Evolutionary conservation across 2,113 vertebrate species (phyloP), one percentile per base, ranked within the genome.

Genomic region (Sinocyclocheilus maitianheensis): DNA sequence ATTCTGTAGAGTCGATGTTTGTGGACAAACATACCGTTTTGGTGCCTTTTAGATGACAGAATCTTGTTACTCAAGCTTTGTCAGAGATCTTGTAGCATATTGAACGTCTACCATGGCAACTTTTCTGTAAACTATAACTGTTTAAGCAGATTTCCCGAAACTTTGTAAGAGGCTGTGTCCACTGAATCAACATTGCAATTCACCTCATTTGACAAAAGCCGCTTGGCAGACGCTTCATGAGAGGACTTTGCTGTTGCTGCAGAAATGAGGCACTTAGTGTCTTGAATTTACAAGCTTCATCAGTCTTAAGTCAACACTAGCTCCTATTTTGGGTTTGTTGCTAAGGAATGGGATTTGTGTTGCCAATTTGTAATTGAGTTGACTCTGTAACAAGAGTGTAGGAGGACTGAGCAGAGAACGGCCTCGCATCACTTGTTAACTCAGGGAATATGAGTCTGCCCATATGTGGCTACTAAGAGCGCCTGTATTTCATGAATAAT

Each of bases 271-370:
- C 67, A 72, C 81, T 60, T 74, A 71, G 26, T 37, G 67, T 74
- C 69, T 83, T 13, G 26, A 82, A 82, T 82, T 82, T 82, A 82
- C 63, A 69, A 82, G 80, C 46, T 71, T 83, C 69, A 55, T 83
- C 81, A 83, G 51, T 60, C 81, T 74, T 74, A 83, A 83, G 67
- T 58, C 81, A 74, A 83, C 81, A 74, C 67, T n/a, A 69, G 80
- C 63, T 82, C 80, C 80, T 82, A 69, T 82, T 82, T 82, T 18
- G 65, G 63, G 16, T 82, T 51, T 34, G 80, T 69, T 83, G 30
- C 67, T 83, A 74, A 58, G 67, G 69, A 34, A 53, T 74, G 48
- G 81, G 65, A 40, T 83, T 83, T 83, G 46, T 71, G 43, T 69
- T 82, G 67, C 46, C 81, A 74, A 60, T 72, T 74, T 83, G 81